Evolutionary conservation across 1,140 invertebrate species (phyloP).

Genomic region (Bombus pascuorum): DNA sequence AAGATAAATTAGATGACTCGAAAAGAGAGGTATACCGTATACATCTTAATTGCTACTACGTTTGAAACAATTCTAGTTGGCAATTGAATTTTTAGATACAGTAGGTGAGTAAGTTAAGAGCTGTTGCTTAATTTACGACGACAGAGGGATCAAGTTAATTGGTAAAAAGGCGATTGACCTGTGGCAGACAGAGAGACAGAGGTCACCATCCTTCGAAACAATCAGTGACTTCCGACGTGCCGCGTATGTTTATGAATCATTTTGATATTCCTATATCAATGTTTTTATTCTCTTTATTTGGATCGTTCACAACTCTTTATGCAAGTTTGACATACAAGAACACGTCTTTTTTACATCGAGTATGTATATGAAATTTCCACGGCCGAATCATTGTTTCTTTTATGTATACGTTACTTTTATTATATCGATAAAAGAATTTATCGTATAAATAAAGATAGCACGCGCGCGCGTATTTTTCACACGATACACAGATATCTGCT

Average conservation of each 20-base stretch:
- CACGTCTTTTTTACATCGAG: not conserved
- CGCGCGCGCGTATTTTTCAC: not conserved
- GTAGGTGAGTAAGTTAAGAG: not conserved
- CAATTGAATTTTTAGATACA: not conserved
- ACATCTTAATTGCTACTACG: not conserved
- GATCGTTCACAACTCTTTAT: constrained; percentile 33
- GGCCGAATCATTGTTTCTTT: not conserved
- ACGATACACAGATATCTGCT: too few species aligned
- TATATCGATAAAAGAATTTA: not conserved
- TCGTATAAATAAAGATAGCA: not conserved
- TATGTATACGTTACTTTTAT: not conserved
- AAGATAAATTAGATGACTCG: not conserved
- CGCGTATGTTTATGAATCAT: constrained; percentile 71
- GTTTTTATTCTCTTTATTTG: constrained; percentile 59
- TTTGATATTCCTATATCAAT: constrained; percentile 72
- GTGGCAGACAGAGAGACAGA: constrained; percentile 62
- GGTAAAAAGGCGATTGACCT: constrained; percentile 71
- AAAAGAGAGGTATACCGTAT: not conserved
- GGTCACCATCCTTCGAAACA: constrained; percentile 76
- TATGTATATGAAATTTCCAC: not conserved
- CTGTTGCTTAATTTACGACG: constrained; percentile 15
- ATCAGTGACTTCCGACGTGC: constrained; percentile 75
- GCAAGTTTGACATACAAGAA: constrained; percentile 11
- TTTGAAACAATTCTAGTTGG: not conserved
- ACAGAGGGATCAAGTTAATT: constrained; percentile 57